Base-by-base conservation (phyloP, 2,888 invertebrate species). In the Germaria angustata region DNA sequence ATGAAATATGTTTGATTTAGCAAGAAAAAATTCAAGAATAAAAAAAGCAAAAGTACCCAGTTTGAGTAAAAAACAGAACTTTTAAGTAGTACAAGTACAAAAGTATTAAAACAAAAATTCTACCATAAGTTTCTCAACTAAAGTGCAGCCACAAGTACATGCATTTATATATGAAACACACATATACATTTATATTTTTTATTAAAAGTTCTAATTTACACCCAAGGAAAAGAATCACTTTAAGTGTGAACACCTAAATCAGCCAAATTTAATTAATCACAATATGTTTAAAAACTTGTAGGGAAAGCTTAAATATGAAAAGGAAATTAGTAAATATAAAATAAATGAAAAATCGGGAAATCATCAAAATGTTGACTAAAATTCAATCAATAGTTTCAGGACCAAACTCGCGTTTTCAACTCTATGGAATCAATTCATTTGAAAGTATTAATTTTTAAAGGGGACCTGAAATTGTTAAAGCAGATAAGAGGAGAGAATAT, bases 1-100 rank as follows among this genome's bases (percentile, higher is more conserved):
- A 65, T 57, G 69, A 80, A 75, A 80, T 80, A 80, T 80, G 69
- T 65, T 80, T 75, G 80, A 80, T 80, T 80, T 69, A 51, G 17
- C 65, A 51, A 44, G 34, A 24, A 15, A 46, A 9, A 69, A 3
- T 34, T 20, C 7, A 34, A 5, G 20, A 63, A 46, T 39, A 28
- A 28, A 11, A 6, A 59, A 59, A 22, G 20, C n/a, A 17, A 44
- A 53, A 32, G 32, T 34, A 46, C 3, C 15, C 41, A 71, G 32
- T 32, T 6, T n/a, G n/a, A 46, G 32, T 20, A 34, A 51, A 13
- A 66, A 66, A 65, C 20, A 8, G 34, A 34, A 36, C n/a, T n/a
- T 66, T 51, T 49, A 66, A 66, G n/a, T 71, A 41, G 28, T 32
- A 51, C 61, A 44, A 72, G 72, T 51, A 36, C n/a, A 28, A 51